Base-by-base conservation (phyloP, 2,113 vertebrate genomes). In the Hippocampus abdominalis region DNA sequence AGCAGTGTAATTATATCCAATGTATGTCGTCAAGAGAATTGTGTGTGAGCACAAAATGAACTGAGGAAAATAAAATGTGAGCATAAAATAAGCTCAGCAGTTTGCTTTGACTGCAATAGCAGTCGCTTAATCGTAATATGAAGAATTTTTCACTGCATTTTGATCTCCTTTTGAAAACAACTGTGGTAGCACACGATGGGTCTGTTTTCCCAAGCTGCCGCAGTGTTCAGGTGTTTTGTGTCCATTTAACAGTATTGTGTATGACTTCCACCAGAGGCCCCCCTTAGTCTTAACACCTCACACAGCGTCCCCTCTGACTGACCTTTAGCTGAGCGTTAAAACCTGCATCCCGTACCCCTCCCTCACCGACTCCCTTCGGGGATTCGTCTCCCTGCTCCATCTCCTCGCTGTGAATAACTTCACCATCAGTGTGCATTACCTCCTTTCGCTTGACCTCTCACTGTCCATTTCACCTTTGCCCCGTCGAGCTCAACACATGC, bases 191-290 rank as follows among this genome's bases (percentile, higher is more conserved):
- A 18, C 16, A 66, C 32, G 21, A n/a, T 64, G 20, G 62, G 2
- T 44, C 39, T 23, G 62, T 44, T 42, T 23, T 2, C 39, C 44
- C 11, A 21, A 15, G 12, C 61, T 42, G 25, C 57, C 32, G 29
- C 66, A 16, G 57, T 29, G 44, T 68, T 29, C 23, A 67, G 72
- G 66, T 77, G 56, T 75, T 73, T 15, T 40, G 60, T 32, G 6
- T 81, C 46, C 29, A 20, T 64, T 53, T 70, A 72, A 54, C 64
- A 71, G 60, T 63, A 65, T 68, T 82, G 68, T 87, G 87, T 83
- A 87, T 82, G 81, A 59, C 75, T 74, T 77, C 78, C 74, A 77
- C 91, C 83, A 81, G 68, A 72, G 32, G 67, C 36, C 71, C 66
- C 71, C 73, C 71, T 81, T 71, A 72, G 71, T 77, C 65, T 74